Conservation (phyloP, 2,797 vertebrate genomes). For the Scarus forsteni region DNA sequence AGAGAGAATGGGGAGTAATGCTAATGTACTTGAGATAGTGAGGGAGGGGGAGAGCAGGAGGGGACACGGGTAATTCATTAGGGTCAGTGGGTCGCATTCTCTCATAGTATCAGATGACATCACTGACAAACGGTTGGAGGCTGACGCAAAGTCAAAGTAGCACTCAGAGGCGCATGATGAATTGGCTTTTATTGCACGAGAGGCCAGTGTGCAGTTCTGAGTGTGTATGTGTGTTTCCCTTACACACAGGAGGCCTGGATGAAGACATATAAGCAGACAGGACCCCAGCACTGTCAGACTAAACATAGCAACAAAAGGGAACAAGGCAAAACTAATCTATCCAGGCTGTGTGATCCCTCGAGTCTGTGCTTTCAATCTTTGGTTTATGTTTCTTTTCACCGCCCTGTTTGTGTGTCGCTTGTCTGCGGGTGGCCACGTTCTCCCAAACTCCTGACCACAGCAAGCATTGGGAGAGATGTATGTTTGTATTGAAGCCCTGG, state of each 20-base stretch:
- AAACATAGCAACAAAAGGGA: constrained; percentile 69
- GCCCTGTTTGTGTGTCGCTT: constrained; percentile 39
- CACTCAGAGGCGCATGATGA: constrained; percentile 64
- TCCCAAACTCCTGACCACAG: constrained; percentile 40
- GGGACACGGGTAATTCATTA: constrained; percentile 65
- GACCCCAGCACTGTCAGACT: constrained; percentile 42
- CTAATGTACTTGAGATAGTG: constrained; percentile 74
- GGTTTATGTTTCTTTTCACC: constrained; percentile 65
- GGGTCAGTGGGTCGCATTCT: constrained; percentile 85
- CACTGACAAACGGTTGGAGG: constrained; percentile 49
- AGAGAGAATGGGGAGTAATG: constrained; percentile 57
- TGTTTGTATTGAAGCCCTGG: constrained; percentile 67
- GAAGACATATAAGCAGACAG: constrained; percentile 50
- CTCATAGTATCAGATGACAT: constrained; percentile 84
- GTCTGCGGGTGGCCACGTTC: constrained; percentile 68
- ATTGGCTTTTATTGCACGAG: constrained; percentile 68
- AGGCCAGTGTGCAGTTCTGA: constrained; percentile 16
- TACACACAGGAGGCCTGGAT: constrained; percentile 29
- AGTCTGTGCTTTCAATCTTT: constrained; percentile 16
- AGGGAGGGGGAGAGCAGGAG: constrained; percentile 12
- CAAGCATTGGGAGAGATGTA: constrained; percentile 54
- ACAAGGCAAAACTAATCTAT: constrained; percentile 50
- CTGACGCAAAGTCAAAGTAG: constrained; percentile 61
- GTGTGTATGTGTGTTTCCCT: constrained; percentile 20
- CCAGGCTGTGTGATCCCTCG: constrained; percentile 65